phyloP scores from a whole-genome alignment of 2,888 invertebrate genomes.

The Argyresthia goedartella region DNA sequence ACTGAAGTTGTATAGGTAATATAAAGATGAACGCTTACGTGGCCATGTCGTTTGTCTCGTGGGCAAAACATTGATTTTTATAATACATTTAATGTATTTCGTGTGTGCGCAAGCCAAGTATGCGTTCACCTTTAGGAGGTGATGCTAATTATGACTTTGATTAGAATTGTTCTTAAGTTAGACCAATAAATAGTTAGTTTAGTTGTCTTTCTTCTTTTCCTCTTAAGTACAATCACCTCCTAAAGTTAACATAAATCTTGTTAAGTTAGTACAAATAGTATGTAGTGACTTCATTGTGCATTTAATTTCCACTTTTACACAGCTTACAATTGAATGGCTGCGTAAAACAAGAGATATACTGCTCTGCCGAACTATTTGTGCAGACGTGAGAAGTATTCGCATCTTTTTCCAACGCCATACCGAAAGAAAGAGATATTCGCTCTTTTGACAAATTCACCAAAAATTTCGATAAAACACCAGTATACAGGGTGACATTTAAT shows the following conservation, averaged over 20 bases:
- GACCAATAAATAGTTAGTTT: too few species aligned
- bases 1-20: neutral
- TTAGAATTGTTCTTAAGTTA: too few species aligned
- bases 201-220: too few species aligned
- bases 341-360: neutral
- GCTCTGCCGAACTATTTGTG: neutral
- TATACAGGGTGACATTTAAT: too few species aligned
- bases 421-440: neutral
- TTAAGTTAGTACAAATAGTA: conserved; percentile 52
- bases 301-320: conserved; percentile 1
- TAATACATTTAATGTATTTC: neutral
- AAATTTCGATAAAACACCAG: too few species aligned
- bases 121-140: neutral
- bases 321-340: neutral
- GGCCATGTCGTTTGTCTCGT: neutral
- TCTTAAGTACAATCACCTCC: conserved; percentile 24
- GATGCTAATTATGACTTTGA: too few species aligned
- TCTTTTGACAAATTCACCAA: neutral
- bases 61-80: too few species aligned
- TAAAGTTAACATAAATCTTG: conserved; percentile 16
- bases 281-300: conserved; percentile 65
- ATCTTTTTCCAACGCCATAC: neutral
- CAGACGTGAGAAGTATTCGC: neutral
- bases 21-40: neutral
- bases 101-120: neutral